Base-by-base conservation (phyloP, 2,113 vertebrate species). In the Rhinopomastus cyanomelas region DNA sequence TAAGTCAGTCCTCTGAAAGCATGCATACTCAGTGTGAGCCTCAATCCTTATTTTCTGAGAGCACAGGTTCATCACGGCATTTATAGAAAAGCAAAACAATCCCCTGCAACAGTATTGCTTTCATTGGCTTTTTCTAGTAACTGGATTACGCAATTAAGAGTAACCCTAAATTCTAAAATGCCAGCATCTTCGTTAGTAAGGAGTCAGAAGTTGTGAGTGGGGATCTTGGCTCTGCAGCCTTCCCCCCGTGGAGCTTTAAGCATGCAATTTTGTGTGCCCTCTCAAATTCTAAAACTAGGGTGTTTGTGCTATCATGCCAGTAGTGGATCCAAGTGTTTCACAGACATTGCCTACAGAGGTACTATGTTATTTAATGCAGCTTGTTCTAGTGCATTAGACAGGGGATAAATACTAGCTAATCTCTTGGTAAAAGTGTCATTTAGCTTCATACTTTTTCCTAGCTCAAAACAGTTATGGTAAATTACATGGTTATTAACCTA, bases 391-490 rank as follows among this genome's bases (percentile, higher is more conserved):
- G 6, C 15, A 11, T 48, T 42, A 73, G 88, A 0, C 0, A 44
- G 17, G 19, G n/a, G 12, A n/a, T 23, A 59, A n/a, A 56, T 13
- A 48, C 19, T 9, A 49, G 20, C 51, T 30, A 48, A 37, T 6
- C 25, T 34, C 65, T 59, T 78, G 25, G 37, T 34, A 53, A 13
- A 42, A 77, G 42, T 34, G n/a, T 51, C 8, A 60, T 76, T 69
- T 51, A 86, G 29, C 5, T 25, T 71, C 6, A 12, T 55, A 87
- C 85, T 76, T 88, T 73, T 62, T 94, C 91, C 30, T 34, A 95
- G 17, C 48, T 92, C 73, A 90, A 87, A 77, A 76, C 57, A 36
- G 39, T 72, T 83, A 67, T 29, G 34, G 84, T 39, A 68, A 83
- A 69, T 3, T 26, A 34, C 5, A 25, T 55, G 23, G 52, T 67